These are phyloP conservation scores for Drosophila dunni DNA, from an alignment of 1,140 invertebrate species.

Conservation along the genomic window DNA sequence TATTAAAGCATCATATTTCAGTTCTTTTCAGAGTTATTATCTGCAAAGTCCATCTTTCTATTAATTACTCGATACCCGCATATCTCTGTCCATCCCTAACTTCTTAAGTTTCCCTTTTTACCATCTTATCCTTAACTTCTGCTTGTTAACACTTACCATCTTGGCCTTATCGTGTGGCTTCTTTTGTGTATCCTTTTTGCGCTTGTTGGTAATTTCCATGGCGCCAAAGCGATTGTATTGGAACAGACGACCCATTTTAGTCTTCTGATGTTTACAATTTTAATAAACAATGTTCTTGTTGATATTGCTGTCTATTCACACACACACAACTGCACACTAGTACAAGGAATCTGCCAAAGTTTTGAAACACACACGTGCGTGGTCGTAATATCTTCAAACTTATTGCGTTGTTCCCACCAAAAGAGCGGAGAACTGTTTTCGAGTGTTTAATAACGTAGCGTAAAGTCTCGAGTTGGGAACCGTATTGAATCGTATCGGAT, in stretches of 20 bases:
- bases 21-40: neutral
- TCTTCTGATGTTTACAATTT: constrained; percentile 25
- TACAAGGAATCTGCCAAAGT: constrained; percentile 45
- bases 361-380: constrained; percentile 29
- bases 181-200: constrained; percentile 72
- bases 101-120: neutral
- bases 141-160: constrained; percentile 52
- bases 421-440: constrained; percentile 33
- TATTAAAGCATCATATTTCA: constrained; percentile 9
- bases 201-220: constrained; percentile 65
- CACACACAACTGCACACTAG: neutral
- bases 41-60: neutral
- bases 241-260: constrained; percentile 78
- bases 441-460: constrained; percentile 48
- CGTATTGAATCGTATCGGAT: constrained; percentile 16
- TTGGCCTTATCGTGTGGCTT: constrained; percentile 59
- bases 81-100: neutral
- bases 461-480: constrained; percentile 16
- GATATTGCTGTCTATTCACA: constrained; percentile 41
- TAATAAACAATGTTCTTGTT: constrained; percentile 37
- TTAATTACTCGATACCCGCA: neutral
- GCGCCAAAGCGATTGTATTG: constrained; percentile 80
- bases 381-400: constrained; percentile 48
- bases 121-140: neutral
- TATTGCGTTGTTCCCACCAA: constrained; percentile 45